Evolutionary conservation across 2,888 invertebrate species (phyloP), one percentile per base, ranked within the genome.

Genomic region (Hypolimnas misippus): DNA sequence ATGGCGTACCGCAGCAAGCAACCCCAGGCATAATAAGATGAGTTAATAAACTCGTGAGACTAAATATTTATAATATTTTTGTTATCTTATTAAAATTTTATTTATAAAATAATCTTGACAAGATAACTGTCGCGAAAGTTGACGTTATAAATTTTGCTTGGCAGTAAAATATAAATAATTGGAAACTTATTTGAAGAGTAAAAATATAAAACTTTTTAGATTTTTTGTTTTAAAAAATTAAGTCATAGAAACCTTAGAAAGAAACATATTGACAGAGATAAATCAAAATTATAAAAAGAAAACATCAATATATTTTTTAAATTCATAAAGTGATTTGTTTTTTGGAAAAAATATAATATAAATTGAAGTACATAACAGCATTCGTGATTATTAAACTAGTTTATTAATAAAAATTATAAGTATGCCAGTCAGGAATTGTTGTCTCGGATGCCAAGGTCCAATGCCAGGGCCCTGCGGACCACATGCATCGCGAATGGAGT

Each of bases 381-480:
- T 25, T 42, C n/a, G n/a, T n/a, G n/a, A n/a, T n/a, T n/a, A n/a
- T n/a, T n/a, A n/a, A n/a, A n/a, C n/a, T n/a, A n/a, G n/a, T n/a
- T n/a, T n/a, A n/a, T n/a, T n/a, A n/a, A n/a, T n/a, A n/a, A n/a
- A n/a, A n/a, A n/a, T 17, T 44, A 10, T 14, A 16, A 79, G 70
- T 53, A 89, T 89, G 89, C 86, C 89, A n/a, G 87, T 89, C 21
- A 78, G 86, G n/a, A 89, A 88, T 69, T 89, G 89, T 67, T 90
- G 89, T 53, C 70, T 79, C 6, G 87, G 88, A 2, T 89, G 89
- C 68, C 89, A 89, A 63, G 87, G 86, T 8, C 79, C 81, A 0
- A 78, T 83, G 80, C 49, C 65, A 0, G 84, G 87, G 0, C 88
- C 87, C 0, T 88, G 87, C 50, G 86, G 88, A 0, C 73, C 82